phyloP scores from a whole-genome alignment of 2,888 invertebrate genomes.

The Andrena camellia region DNA sequence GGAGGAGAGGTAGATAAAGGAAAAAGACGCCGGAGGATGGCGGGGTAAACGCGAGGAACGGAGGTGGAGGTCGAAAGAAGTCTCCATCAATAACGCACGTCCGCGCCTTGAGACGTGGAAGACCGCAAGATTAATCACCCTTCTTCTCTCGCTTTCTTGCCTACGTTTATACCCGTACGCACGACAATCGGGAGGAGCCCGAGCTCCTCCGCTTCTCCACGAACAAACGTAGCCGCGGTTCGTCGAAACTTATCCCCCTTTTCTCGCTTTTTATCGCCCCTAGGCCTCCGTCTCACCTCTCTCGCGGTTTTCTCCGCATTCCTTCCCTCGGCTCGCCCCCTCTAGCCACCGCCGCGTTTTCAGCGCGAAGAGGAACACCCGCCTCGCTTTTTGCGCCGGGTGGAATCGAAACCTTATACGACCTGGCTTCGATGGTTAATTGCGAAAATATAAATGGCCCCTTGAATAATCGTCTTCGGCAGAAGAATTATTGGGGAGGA shows the following conservation, averaged over 20 bases:
- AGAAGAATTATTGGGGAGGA: constrained; percentile 11
- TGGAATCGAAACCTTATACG: constrained; percentile 38
- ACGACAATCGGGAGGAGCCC: constrained; percentile 79
- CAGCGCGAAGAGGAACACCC: constrained; percentile 41
- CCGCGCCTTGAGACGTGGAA: constrained; percentile 84
- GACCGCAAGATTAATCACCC: constrained; percentile 85
- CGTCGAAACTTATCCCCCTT: constrained; percentile 75
- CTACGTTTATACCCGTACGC: constrained; percentile 78
- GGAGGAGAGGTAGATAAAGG: constrained; percentile 8
- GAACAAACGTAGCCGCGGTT: constrained; percentile 69
- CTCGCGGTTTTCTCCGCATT: constrained; percentile 52
- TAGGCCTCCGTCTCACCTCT: constrained; percentile 42
- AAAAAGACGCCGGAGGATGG: background rate
- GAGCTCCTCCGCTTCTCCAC: constrained; percentile 53
- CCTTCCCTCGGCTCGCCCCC: constrained; percentile 41
- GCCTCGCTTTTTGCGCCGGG: constrained; percentile 29
- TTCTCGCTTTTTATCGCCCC: constrained; percentile 62
- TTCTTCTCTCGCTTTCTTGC: constrained; percentile 82
- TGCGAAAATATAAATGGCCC: constrained; percentile 51
- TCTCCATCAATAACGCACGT: constrained; percentile 85
- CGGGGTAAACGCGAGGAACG: constrained; percentile 51
- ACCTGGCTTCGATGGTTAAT: constrained; percentile 37
- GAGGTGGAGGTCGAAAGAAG: constrained; percentile 81
- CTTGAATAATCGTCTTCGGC: constrained; percentile 19
- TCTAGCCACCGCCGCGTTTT: constrained; percentile 59